Base-by-base conservation (phyloP, 2,888 invertebrate species). In the Vannuccia rotundouncinata region DNA sequence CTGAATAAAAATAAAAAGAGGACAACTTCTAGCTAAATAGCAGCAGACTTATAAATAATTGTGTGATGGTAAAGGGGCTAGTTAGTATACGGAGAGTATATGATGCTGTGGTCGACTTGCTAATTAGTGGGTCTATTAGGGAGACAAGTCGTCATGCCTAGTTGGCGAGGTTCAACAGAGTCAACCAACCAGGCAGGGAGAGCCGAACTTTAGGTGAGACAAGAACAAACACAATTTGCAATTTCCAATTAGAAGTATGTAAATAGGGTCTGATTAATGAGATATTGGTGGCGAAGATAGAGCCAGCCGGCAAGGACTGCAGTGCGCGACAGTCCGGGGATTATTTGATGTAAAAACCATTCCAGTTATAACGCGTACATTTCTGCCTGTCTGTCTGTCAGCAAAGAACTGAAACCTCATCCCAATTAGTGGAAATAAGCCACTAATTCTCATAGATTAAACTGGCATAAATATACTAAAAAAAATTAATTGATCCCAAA, bases 171-270 rank as follows among this genome's bases (percentile, higher is more conserved):
- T 22, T 66, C 66, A 66, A 66, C 66, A 66, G 66, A 66, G 66
- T 66, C 66, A 66, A 13, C 22, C 10, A 66, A 27, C 66, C 66
- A 66, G 66, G 66, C 45, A 5, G 45, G 17, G 45, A 17, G 17
- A 17, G 66, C 2, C 10, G 66, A 66, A 27, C 22, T 66, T 66
- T 66, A 66, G 66, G 66, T 66, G 66, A 66, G 66, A 66, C 66
- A 66, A 66, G 66, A 66, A 66, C 66, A 66, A 66, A 66, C 66
- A 66, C 66, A 66, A 66, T 45, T 45, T 45, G 45, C 45, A 45
- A 45, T 66, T 66, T 66, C 66, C 66, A 66, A 66, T 66, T 66
- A 66, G 66, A 66, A 66, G 66, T 66, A 66, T 66, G 66, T 66
- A 66, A 66, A 66, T 66, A 66, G 25, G 66, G 66, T 27, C 66